Conservation (phyloP, 2,888 invertebrate species). For the Diadromus collaris region DNA sequence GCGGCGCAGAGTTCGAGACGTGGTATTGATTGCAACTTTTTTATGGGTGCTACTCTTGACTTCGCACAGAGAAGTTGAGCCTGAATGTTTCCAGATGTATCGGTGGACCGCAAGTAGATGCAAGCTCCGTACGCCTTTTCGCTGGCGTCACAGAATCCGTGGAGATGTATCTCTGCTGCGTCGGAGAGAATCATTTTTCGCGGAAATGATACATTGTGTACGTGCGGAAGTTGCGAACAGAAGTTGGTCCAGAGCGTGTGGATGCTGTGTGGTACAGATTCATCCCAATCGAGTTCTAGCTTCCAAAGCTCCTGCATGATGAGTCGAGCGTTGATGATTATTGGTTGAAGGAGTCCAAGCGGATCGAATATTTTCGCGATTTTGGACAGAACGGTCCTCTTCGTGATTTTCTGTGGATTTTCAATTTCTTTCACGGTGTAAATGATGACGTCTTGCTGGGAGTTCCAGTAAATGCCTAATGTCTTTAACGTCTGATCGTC, state of each 20-base stretch:
- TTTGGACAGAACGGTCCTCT: constrained; percentile 41
- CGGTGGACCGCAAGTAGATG: constrained; percentile 54
- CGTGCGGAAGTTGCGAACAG: constrained; percentile 2
- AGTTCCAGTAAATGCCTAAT: constrained; percentile 50
- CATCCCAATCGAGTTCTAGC: constrained; percentile 43
- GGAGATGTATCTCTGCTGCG: constrained; percentile 25
- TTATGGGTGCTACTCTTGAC: constrained; percentile 55
- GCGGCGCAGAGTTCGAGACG: constrained; percentile 49
- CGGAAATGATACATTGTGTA: constrained; percentile 27
- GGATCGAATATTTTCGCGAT: constrained; percentile 48
- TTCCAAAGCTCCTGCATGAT: constrained; percentile 52
- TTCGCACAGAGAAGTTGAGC: constrained; percentile 57
- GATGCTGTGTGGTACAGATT: constrained; percentile 45
- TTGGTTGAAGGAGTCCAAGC: constrained; percentile 20
- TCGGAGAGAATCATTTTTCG: constrained; percentile 11
- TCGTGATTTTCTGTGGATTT: constrained; percentile 28
- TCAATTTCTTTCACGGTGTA: constrained; percentile 48
- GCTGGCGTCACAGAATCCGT: constrained; percentile 67
- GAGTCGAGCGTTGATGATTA: constrained; percentile 37
- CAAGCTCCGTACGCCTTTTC: constrained; percentile 66
- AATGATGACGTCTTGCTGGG: constrained; percentile 37
- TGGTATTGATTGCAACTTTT: constrained; percentile 39
- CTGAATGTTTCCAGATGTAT: neutral
- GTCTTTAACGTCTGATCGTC: constrained; percentile 48
- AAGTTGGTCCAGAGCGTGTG: constrained; percentile 42